Evolutionary conservation across 1,140 invertebrate species (phyloP).

Genomic region (Drosophila busckii): DNA sequence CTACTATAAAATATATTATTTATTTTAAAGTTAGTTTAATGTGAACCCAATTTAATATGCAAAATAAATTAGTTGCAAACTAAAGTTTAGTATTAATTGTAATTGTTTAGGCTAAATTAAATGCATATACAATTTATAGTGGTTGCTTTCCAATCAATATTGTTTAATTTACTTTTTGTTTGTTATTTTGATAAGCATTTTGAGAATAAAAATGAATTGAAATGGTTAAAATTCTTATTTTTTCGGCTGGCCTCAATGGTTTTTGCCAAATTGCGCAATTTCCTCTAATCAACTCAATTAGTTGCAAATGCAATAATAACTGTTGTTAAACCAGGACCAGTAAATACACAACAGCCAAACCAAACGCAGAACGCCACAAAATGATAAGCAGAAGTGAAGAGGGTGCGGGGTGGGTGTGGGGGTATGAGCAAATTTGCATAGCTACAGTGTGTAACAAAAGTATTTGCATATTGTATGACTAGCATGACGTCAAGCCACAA

Average conservation of each 20-base stretch:
- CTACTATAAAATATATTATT: no score
- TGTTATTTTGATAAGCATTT: no score
- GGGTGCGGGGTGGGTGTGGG: not conserved
- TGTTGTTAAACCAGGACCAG: slow-evolving; percentile 35
- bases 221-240: slow-evolving; percentile 10
- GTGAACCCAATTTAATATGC: no score
- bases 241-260: slow-evolving; percentile 47
- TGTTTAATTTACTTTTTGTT: no score
- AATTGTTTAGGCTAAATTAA: no score
- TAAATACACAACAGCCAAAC: slow-evolving; percentile 51
- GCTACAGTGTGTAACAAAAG: slow-evolving; percentile 39
- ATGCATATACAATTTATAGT: no score
- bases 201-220: no score
- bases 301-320: slow-evolving; percentile 64
- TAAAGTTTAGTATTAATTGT: no score
- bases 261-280: slow-evolving; percentile 41
- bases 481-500: slow-evolving; percentile 21
- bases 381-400: slow-evolving; percentile 13
- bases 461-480: slow-evolving; percentile 70
- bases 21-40: no score
- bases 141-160: no score
- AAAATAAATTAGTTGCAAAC: no score
- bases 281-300: slow-evolving; percentile 73
- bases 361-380: slow-evolving; percentile 45
- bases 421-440: slow-evolving; percentile 50